Percentiles rank a stretch among this genome's conserved stretches.
Conservation (phyloP, 2,888 invertebrate genomes). For the Lydus trimaculatus region DNA sequence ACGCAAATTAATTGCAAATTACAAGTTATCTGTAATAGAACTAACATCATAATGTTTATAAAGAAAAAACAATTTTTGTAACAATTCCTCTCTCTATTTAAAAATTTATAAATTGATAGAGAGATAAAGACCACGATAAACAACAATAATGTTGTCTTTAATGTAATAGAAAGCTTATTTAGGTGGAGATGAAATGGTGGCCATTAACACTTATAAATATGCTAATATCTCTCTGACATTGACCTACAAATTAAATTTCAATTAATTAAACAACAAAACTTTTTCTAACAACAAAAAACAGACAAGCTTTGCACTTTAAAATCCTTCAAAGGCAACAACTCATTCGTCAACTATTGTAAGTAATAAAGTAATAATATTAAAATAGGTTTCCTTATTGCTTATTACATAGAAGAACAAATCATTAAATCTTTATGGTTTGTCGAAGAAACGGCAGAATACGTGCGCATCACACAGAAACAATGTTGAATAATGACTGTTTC, state of each 20-base stretch:
- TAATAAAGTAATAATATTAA: slow-evolving; percentile 38
- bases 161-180: slow-evolving; percentile 22
- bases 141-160: slow-evolving; percentile 20
- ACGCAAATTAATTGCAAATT: neutral
- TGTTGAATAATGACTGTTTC: slow-evolving; percentile 56
- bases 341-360: slow-evolving; percentile 12
- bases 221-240: slow-evolving; percentile 19
- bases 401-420: slow-evolving; percentile 36
- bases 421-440: slow-evolving; percentile 44
- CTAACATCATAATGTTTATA: no score
- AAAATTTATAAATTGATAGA: no score
- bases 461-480: slow-evolving; percentile 56
- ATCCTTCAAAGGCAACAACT: neutral
- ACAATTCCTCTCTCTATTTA: no score
- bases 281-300: neutral
- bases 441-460: slow-evolving; percentile 44
- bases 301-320: neutral
- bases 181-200: slow-evolving; percentile 16
- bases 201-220: slow-evolving; percentile 20
- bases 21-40: no score
- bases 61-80: slow-evolving; percentile 16
- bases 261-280: neutral
- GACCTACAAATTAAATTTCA: slow-evolving; percentile 14
- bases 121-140: slow-evolving; percentile 22
- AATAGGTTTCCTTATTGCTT: slow-evolving; percentile 52